Evolutionary conservation across 2,888 invertebrate species (phyloP).

Genomic region (Pyrrhosoma nymphula): DNA sequence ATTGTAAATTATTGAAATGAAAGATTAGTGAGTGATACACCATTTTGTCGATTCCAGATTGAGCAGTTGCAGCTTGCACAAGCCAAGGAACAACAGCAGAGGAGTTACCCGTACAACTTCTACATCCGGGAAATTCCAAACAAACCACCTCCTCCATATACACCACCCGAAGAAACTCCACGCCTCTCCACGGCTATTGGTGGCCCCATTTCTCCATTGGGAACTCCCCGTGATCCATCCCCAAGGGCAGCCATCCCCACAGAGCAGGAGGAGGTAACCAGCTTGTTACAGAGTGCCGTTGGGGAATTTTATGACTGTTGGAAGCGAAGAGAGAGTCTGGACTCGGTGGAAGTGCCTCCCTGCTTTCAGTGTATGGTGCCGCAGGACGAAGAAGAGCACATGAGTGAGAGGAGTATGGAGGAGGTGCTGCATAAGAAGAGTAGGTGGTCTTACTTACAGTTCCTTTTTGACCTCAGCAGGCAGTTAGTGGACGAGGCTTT

Average conservation of each 20-base stretch:
- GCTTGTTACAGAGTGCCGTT: slow-evolving; percentile 78
- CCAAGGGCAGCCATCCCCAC: slow-evolving; percentile 76
- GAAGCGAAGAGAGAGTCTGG: slow-evolving; percentile 75
- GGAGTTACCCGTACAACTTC: slow-evolving; percentile 77
- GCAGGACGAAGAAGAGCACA: neutral
- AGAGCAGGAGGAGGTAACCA: slow-evolving; percentile 78
- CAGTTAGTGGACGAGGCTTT: slow-evolving; percentile 80
- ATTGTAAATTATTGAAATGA: too few relatives aligned
- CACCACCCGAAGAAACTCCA: slow-evolving; percentile 79
- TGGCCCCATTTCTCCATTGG: slow-evolving; percentile 75
- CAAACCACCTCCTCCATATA: slow-evolving; percentile 88
- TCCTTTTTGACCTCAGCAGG: slow-evolving; percentile 83
- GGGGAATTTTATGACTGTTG: slow-evolving; percentile 78
- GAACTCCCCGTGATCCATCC: slow-evolving; percentile 71
- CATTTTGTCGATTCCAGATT: slow-evolving; percentile 77
- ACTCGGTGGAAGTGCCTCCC: slow-evolving; percentile 75
- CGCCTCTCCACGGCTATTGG: slow-evolving; percentile 71
- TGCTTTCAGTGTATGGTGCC: slow-evolving; percentile 71
- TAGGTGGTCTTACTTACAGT: slow-evolving; percentile 72
- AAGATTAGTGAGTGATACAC: too few relatives aligned
- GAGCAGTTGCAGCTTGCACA: slow-evolving; percentile 79
- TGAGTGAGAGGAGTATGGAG: slow-evolving; percentile 23
- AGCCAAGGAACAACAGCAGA: slow-evolving; percentile 78
- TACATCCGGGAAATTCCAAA: slow-evolving; percentile 86
- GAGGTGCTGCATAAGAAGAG: slow-evolving; percentile 32